Evolutionary conservation across 2,113 vertebrate species (phyloP).

Genomic region (Ochotona curzoniae): DNA sequence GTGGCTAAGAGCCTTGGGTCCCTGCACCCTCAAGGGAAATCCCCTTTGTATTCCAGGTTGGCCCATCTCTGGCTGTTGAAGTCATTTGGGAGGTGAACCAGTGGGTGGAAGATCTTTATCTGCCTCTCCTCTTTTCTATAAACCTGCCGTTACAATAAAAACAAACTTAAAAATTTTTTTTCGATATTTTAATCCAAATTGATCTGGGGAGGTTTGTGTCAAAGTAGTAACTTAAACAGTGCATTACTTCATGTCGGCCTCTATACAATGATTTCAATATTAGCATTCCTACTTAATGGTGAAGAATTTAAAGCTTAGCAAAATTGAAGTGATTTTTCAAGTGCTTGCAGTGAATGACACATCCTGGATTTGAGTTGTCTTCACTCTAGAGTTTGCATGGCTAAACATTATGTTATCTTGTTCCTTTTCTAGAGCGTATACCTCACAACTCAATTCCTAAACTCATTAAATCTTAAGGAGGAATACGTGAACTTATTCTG

Average conservation of each 20-base stretch:
- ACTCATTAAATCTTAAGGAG: slow-evolving; percentile 3
- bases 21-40: too few relatives aligned
- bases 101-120: too few relatives aligned
- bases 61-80: too few relatives aligned
- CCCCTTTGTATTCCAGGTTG: too few relatives aligned
- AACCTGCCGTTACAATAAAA: too few relatives aligned
- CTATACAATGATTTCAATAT: not conserved
- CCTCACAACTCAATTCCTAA: not conserved
- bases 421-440: not conserved
- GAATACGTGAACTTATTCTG: not conserved
- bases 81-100: too few relatives aligned
- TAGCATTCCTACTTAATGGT: not conserved
- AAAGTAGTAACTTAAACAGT: not conserved
- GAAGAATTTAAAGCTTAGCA: not conserved
- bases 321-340: slow-evolving; percentile 1
- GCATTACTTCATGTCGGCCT: not conserved
- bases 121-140: too few relatives aligned
- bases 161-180: not conserved
- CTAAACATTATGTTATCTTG: not conserved
- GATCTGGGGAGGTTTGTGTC: not conserved
- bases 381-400: not conserved
- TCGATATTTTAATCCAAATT: not conserved
- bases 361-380: not conserved
- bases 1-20: too few relatives aligned
- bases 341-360: not conserved